Evolutionary conservation across 2,888 invertebrate genomes (phyloP), one percentile per base, ranked within the genome.

Genomic region (Drosophila nigritarsus): DNA sequence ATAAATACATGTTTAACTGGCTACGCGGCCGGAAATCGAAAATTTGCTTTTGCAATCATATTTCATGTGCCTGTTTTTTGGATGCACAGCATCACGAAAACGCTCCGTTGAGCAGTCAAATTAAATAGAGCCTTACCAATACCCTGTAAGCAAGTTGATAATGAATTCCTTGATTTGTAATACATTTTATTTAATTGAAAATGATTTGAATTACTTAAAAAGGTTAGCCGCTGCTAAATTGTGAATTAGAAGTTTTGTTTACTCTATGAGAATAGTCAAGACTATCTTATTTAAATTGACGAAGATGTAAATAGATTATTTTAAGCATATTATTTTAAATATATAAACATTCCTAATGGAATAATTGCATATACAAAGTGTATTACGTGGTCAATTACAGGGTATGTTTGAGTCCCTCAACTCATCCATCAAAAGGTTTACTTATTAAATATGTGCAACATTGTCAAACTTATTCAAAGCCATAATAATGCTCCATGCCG

Each of bases 21-120:
- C 77, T 83, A 75, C 45, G 75, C 50, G 72, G 64, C 80, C 83
- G 90, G 80, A 90, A 86, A 86, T 89, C 82, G 70, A 63, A 75
- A 73, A 73, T 74, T 72, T 61, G 65, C 49, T 61, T 69, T 65
- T 29, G 24, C 38, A 34, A 27, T 32, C 59, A 62, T 34, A 51
- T 59, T 73, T 60, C 56, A 51, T 51, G 51, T 24, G 29, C 3
- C 20, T 50, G 15, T 34, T 11, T 13, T 56, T 54, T 36, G 38
- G 20, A 27, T 27, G 53, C 75, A 48, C 53, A 58, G 38, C 71
- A 15, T n/a, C 3, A 71, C 58, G 74, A 49, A 78, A 53, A 70
- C 80, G 78, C 78, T 62, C 49, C 42, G 64, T 72, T 70, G 48
- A 32, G 24, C 63, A 42, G n/a, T n/a, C 42, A 53, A 61, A 76